Evolutionary conservation across 2,113 vertebrate genomes (phyloP), one percentile per base, ranked within the genome.

Genomic region (Syngnathus typhle): DNA sequence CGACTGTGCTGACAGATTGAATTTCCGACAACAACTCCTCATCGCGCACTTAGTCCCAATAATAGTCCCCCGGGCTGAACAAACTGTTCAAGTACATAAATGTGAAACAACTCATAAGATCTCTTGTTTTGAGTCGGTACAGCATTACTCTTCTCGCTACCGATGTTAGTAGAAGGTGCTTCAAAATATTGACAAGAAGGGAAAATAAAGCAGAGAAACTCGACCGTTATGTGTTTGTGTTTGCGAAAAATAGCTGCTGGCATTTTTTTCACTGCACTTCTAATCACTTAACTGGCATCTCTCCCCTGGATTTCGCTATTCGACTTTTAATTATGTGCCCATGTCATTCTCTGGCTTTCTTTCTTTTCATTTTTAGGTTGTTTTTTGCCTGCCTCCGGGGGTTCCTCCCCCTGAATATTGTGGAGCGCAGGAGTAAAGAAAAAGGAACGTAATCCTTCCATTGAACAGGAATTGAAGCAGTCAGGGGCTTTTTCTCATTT

Each of bases 371-470:
- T 68, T 47, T 80, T 67, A 16, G 18, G 58, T 59, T 47, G 49
- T 46, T 46, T 46, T 46, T 6, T 13, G 64, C 60, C 65, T 60
- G 36, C 44, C 70, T 68, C 60, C 66, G 55, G 70, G 62, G 68
- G 77, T 68, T 54, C 68, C 73, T 74, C 74, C 65, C 75, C 61
- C 67, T 63, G 54, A 65, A 69, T 73, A 78, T 78, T 79, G 67
- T 73, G 70, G 64, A 66, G 49, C 75, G 75, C 71, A 16, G 74
- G 68, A 77, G 75, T 76, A 68, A 71, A 83, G 63, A 76, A 70
- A 85, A 81, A 81, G 82, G 83, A 89, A 89, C 84, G 76, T 89
- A 88, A 89, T 89, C 86, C 84, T 41, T 84, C 82, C 67, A 88
- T 88, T 88, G 81, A 87, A 77, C 52, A 68, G 79, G 81, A 82